These are phyloP conservation scores for Abramis brama DNA, from an alignment of 2,113 vertebrate genomes.

Conservation along the genomic window DNA sequence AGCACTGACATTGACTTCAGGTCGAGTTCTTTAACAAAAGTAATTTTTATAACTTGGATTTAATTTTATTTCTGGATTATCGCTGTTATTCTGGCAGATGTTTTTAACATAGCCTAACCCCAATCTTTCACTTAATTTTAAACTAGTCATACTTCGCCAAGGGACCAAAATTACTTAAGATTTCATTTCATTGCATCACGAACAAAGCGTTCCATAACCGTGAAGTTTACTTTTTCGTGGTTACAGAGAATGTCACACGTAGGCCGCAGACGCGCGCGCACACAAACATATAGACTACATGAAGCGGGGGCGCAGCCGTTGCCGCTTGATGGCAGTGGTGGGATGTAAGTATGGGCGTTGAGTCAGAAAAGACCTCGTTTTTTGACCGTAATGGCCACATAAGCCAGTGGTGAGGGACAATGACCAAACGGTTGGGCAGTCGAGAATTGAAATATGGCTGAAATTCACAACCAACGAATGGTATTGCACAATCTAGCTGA, in stretches of 20 bases:
- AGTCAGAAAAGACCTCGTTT: conserved; percentile 10
- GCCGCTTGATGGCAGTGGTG: conserved; percentile 80
- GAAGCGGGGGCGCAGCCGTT: background rate
- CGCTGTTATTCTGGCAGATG: background rate
- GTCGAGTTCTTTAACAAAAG: background rate
- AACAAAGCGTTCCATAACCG: background rate
- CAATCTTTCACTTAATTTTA: background rate
- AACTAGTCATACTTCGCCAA: no score
- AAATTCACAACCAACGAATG: conserved; percentile 55
- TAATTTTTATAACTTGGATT: background rate
- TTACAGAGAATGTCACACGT: conserved; percentile 20
- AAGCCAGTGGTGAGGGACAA: conserved; percentile 52
- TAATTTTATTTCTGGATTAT: background rate
- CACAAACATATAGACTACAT: conserved; percentile 28
- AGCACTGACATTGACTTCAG: background rate
- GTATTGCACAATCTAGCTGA: background rate
- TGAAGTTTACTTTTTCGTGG: background rate
- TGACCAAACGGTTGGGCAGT: conserved; percentile 56
- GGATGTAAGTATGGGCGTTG: conserved; percentile 57
- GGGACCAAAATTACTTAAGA: background rate
- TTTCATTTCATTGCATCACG: background rate
- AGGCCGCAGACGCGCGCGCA: background rate
- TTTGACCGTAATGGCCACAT: conserved; percentile 36
- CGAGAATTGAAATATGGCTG: conserved; percentile 61
- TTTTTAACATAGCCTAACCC: background rate